A percentile compares a stretch with the other conserved stretches of the same genome.
Conservation (phyloP, 1,140 invertebrate species). For the Diorhabda carinulata region DNA sequence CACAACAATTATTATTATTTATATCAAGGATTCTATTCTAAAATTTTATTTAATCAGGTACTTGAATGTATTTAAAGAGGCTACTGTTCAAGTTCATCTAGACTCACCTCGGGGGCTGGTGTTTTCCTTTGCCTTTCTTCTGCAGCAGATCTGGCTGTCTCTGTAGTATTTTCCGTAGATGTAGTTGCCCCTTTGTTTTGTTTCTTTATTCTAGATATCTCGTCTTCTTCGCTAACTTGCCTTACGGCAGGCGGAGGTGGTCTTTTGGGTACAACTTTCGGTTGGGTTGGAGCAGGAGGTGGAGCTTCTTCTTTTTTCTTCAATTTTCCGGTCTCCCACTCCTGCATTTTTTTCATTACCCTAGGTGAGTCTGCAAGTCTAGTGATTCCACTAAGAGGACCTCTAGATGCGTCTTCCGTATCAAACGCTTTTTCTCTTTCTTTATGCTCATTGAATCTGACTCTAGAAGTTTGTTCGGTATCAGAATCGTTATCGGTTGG, state of each 20-base stretch:
- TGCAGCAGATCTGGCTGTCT: slow-evolving; percentile 49
- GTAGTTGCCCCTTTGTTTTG: slow-evolving; percentile 73
- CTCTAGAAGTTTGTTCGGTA: slow-evolving; percentile 54
- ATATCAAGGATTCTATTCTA: slow-evolving; percentile 30
- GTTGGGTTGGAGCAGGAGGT: slow-evolving; percentile 49
- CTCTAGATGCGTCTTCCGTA: slow-evolving; percentile 83
- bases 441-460: slow-evolving; percentile 58
- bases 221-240: slow-evolving; percentile 84
- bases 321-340: slow-evolving; percentile 72
- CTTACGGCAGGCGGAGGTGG: slow-evolving; percentile 57
- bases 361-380: slow-evolving; percentile 83
- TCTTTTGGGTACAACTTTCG: slow-evolving; percentile 53
- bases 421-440: slow-evolving; percentile 78
- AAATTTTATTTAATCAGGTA: slow-evolving; percentile 42
- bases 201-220: slow-evolving; percentile 83
- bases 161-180: slow-evolving; percentile 51
- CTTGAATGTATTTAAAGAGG: slow-evolving; percentile 29
- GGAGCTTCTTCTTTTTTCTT: slow-evolving; percentile 65
- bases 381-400: slow-evolving; percentile 85
- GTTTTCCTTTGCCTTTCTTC: slow-evolving; percentile 57
- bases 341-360: slow-evolving; percentile 83
- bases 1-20: slow-evolving; percentile 33
- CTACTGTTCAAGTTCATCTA: slow-evolving; percentile 52
- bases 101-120: slow-evolving; percentile 66
- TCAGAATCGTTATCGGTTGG: slow-evolving; percentile 66